A percentile compares a stretch with the other conserved stretches of the same genome.
Conservation (phyloP, 2,888 invertebrate genomes). For the Limnephilus rhombicus region DNA sequence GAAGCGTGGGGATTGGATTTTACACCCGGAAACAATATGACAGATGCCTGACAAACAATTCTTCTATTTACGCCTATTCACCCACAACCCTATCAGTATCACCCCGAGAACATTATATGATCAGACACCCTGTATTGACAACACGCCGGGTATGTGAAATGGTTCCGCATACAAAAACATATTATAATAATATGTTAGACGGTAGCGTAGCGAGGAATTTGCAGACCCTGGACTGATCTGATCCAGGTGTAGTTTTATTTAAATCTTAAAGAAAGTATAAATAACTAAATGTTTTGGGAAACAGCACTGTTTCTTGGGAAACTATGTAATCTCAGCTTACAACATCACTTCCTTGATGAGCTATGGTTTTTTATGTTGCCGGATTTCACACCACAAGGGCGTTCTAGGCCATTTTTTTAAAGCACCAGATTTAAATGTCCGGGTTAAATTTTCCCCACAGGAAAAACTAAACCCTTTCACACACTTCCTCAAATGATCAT, state of each 20-base stretch:
- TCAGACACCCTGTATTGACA: constrained; percentile 51
- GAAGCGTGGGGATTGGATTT: not conserved
- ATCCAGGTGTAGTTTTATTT: not conserved
- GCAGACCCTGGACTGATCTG: not conserved
- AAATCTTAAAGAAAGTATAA: not conserved
- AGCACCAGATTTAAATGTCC: no score
- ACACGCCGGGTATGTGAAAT: constrained; percentile 7
- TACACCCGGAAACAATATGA: constrained; percentile 62
- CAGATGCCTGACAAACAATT: constrained; percentile 64
- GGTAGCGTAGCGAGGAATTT: not conserved
- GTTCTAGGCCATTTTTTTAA: no score
- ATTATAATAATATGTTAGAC: not conserved
- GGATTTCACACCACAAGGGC: no score
- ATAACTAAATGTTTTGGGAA: no score
- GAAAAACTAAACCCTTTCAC: no score
- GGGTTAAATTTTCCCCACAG: no score
- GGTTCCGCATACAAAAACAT: not conserved
- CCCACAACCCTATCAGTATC: constrained; percentile 51
- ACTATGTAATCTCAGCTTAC: no score
- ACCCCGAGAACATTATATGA: constrained; percentile 54
- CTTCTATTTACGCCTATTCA: constrained; percentile 48
- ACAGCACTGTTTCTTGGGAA: no score
- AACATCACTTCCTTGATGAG: no score
- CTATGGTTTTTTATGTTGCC: no score
- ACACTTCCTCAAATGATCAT: no score